phyloP scores from a whole-genome alignment of 2,797 vertebrate genomes.

The Galagoides demidoff region DNA sequence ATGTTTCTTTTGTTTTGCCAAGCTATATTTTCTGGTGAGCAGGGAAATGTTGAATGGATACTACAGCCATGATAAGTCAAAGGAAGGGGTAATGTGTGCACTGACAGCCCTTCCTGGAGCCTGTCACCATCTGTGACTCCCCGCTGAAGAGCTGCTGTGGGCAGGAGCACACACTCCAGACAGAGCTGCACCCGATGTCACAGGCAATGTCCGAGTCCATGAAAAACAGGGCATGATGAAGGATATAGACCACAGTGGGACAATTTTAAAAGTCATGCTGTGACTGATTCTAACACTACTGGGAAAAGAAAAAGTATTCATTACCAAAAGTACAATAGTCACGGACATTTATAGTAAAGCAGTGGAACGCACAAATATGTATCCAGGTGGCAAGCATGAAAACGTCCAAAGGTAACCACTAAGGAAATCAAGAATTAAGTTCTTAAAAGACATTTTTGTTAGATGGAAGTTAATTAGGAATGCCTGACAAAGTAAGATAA shows the following conservation, averaged over 20 bases:
- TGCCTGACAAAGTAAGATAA: not conserved
- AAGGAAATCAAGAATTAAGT: not conserved
- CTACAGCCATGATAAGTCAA: not conserved
- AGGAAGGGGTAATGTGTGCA: not conserved
- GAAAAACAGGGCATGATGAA: slow-evolving; percentile 14
- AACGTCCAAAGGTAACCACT: not conserved
- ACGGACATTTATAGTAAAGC: not conserved
- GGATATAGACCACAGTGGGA: not conserved
- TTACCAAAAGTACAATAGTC: not conserved
- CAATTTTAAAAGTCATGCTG: slow-evolving; percentile 17
- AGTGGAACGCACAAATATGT: not conserved
- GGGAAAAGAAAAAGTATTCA: not conserved
- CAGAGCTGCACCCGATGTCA: not conserved
- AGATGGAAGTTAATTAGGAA: slow-evolving; percentile 20
- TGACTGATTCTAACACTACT: not conserved
- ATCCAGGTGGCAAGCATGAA: not conserved
- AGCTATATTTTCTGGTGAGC: slow-evolving; percentile 43
- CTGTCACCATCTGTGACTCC: not conserved
- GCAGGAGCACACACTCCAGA: not conserved
- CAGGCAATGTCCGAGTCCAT: not conserved
- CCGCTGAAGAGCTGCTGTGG: not conserved
- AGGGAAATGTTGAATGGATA: not conserved
- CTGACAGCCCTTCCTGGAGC: not conserved
- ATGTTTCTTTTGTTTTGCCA: slow-evolving; percentile 35
- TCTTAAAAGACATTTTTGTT: not conserved